A percentile compares a stretch with the other conserved stretches of the same genome.
phyloP scores from a whole-genome alignment of 2,113 vertebrate species.

The Saccopteryx bilineata region DNA sequence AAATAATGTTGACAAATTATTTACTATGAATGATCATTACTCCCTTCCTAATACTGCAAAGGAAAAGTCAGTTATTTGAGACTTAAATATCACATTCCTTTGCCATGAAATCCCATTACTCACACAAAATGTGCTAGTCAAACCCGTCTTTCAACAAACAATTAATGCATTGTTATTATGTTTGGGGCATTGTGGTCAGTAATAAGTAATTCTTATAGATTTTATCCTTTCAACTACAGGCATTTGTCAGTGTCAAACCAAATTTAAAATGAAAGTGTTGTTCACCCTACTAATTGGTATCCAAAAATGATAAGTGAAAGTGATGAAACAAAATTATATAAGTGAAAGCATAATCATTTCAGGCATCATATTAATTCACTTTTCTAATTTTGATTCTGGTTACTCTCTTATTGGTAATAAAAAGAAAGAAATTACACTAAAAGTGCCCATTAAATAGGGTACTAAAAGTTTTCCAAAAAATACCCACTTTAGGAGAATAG shows the following conservation, averaged over 20 bases:
- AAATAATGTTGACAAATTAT: not conserved
- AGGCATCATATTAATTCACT: not conserved
- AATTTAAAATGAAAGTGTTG: not conserved
- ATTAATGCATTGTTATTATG: not conserved
- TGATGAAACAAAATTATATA: not conserved
- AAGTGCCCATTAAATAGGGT: not conserved
- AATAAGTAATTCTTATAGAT: not conserved
- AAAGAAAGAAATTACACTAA: not conserved
- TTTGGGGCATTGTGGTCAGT: not conserved
- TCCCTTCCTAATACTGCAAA: not conserved
- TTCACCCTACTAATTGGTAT: not conserved
- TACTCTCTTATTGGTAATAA: not conserved
- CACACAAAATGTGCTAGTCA: not conserved
- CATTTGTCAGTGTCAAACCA: not conserved
- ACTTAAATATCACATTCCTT: not conserved
- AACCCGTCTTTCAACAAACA: not conserved
- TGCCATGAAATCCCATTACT: conserved; percentile 28
- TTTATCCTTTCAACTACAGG: not conserved
- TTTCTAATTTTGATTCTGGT: not conserved
- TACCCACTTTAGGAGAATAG: not conserved
- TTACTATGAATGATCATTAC: not conserved
- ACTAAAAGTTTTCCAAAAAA: not conserved
- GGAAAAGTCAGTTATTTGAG: not conserved
- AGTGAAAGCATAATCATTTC: not conserved
- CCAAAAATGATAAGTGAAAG: not conserved